These are phyloP conservation scores for Progne subis DNA, from an alignment of 2,113 vertebrate species.

Conservation along the genomic window DNA sequence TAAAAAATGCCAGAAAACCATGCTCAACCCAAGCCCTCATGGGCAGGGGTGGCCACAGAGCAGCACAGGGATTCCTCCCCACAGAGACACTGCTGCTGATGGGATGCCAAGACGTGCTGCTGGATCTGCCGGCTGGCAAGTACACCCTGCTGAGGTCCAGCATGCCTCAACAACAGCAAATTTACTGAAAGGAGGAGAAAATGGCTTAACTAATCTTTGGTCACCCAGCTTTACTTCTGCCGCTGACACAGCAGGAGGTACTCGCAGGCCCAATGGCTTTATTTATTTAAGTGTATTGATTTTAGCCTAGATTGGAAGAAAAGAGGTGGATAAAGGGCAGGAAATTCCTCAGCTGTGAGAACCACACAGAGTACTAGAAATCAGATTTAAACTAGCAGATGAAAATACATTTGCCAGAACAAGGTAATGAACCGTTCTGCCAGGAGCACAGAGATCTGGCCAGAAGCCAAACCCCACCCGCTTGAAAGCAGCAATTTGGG, in stretches of 20 bases:
- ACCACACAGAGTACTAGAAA: conserved; percentile 30
- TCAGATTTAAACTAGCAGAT: conserved; percentile 64
- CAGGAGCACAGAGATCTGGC: conserved; percentile 30
- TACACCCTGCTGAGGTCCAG: not conserved
- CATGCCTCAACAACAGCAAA: not conserved
- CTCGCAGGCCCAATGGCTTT: conserved; percentile 16
- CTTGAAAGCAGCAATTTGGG: conserved; percentile 37
- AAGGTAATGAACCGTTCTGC: conserved; percentile 59
- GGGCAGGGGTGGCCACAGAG: not conserved
- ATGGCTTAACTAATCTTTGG: conserved; percentile 59
- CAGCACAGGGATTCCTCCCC: not conserved
- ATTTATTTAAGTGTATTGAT: conserved; percentile 71
- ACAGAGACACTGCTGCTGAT: rapidly evolving
- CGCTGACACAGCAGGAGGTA: conserved; percentile 45
- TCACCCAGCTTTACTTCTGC: conserved; percentile 33
- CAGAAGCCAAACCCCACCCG: conserved; percentile 35
- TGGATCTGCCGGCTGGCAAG: not conserved
- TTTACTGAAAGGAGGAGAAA: conserved; percentile 43
- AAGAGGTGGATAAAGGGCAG: conserved; percentile 50
- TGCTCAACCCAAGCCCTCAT: not conserved
- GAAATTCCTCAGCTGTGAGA: conserved; percentile 66
- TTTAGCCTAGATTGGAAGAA: conserved; percentile 57
- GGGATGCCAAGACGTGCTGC: not conserved
- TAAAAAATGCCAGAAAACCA: not conserved
- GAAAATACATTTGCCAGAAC: conserved; percentile 62